These are phyloP conservation scores for Lucilia sericata DNA, from an alignment of 1,140 invertebrate species.

Conservation along the genomic window DNA sequence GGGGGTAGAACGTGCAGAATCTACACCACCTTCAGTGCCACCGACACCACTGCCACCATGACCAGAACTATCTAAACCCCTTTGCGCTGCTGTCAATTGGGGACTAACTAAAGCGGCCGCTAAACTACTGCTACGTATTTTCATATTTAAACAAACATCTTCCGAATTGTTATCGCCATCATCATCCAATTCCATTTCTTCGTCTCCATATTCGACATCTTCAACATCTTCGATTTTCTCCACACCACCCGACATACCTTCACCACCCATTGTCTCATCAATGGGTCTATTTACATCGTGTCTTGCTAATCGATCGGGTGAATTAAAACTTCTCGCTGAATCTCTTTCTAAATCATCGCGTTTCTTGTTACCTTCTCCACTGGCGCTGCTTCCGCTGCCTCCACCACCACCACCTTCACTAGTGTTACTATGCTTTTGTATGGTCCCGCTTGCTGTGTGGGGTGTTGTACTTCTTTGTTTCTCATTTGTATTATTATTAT, in stretches of 20 bases:
- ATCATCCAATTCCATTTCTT: constrained; percentile 64
- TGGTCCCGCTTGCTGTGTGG: constrained; percentile 17
- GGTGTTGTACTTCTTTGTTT: constrained; percentile 47
- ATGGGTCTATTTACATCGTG: neutral
- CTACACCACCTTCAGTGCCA: constrained; percentile 40
- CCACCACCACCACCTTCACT: neutral
- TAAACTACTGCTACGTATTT: constrained; percentile 51
- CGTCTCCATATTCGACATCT: constrained; percentile 62
- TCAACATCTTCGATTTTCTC: constrained; percentile 55
- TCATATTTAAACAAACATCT: constrained; percentile 66
- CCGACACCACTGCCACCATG: constrained; percentile 40
- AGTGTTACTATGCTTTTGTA: constrained; percentile 10
- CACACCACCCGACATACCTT: constrained; percentile 50
- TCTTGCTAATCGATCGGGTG: constrained; percentile 1
- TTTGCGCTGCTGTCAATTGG: neutral
- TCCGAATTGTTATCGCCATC: constrained; percentile 63
- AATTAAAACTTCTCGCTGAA: neutral
- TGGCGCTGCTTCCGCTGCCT: neutral
- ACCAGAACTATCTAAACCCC: constrained; percentile 19
- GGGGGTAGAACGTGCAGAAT: constrained; percentile 57
- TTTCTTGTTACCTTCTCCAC: constrained; percentile 11
- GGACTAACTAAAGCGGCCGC: constrained; percentile 47
- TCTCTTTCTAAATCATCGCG: constrained; percentile 20
- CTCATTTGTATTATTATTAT: constrained; percentile 28
- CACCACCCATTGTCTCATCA: neutral